Percentiles rank a stretch among this genome's conserved stretches.
Evolutionary conservation across 2,113 vertebrate genomes (phyloP).

Genomic region (Cyprinus carpio): DNA sequence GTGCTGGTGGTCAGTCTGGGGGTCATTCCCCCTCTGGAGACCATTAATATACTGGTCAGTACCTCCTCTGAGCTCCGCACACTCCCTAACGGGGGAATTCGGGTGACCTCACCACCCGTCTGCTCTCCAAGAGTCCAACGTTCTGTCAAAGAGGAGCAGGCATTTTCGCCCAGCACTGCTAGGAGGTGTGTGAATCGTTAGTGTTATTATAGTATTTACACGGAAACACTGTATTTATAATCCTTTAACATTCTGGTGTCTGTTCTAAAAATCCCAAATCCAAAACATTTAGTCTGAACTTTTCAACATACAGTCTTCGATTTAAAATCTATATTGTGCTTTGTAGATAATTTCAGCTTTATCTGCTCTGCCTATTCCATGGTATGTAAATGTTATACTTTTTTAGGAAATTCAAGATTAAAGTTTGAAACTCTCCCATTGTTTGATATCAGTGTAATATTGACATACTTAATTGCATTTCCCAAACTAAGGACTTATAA

Average conservation of each 20-base stretch:
- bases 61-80: constrained; percentile 92
- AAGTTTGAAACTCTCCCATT: not conserved
- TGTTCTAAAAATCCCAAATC: not conserved
- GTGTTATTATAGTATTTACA: not conserved
- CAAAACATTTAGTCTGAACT: not conserved
- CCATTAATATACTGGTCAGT: constrained; percentile 86
- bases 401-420: not conserved
- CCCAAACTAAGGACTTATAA: no score
- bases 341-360: not conserved
- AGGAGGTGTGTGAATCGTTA: constrained; percentile 71
- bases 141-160: constrained; percentile 74
- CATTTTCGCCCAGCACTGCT: constrained; percentile 74
- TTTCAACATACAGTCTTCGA: not conserved
- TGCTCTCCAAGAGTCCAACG: constrained; percentile 86
- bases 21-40: constrained; percentile 86
- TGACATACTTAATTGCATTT: no score
- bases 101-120: constrained; percentile 82
- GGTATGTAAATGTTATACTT: not conserved
- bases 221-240: not conserved
- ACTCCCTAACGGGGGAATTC: constrained; percentile 83
- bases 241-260: not conserved
- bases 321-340: not conserved
- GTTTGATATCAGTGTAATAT: no score
- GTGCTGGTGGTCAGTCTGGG: constrained; percentile 91
- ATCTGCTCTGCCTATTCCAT: not conserved